Percentiles rank a stretch among this genome's conserved stretches.
Conservation (phyloP, 2,113 vertebrate species). For the Dicerorhinus sumatrensis region DNA sequence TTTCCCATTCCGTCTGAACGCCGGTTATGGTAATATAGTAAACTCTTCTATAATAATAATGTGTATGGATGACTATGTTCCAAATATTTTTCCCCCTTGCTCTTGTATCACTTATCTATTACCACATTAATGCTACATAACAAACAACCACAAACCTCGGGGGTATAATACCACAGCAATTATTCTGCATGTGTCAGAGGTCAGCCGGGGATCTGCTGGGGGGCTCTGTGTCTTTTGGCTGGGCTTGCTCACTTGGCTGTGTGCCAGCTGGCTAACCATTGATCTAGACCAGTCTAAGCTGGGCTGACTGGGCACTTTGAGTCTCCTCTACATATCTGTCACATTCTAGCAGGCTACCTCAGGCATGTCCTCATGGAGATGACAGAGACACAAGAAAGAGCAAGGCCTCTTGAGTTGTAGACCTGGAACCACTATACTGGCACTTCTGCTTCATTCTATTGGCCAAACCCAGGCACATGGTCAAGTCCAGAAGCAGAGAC, state of each 20-base stretch:
- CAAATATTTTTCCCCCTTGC: not conserved
- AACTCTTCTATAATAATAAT: not conserved
- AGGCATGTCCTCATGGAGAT: not conserved
- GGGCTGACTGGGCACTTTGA: not conserved
- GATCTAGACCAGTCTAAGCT: not conserved
- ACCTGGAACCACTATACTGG: not conserved
- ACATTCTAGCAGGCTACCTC: not conserved
- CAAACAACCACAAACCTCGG: not conserved
- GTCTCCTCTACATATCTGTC: not conserved
- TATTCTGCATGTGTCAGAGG: not conserved
- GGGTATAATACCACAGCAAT: not conserved
- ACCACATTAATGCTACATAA: not conserved
- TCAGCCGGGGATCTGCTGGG: not conserved
- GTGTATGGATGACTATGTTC: not conserved
- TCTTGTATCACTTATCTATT: not conserved
- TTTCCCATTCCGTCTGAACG: not conserved
- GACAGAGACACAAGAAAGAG: not conserved
- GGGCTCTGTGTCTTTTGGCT: not conserved
- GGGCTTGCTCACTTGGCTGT: not conserved
- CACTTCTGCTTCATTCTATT: not conserved
- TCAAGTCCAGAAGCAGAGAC: not conserved
- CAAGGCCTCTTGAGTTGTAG: not conserved
- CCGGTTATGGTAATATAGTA: not conserved
- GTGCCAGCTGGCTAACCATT: not conserved
- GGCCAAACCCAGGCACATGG: not conserved